Base-by-base conservation (phyloP, 2,888 invertebrate species). In the Oligia fasciuncula region DNA sequence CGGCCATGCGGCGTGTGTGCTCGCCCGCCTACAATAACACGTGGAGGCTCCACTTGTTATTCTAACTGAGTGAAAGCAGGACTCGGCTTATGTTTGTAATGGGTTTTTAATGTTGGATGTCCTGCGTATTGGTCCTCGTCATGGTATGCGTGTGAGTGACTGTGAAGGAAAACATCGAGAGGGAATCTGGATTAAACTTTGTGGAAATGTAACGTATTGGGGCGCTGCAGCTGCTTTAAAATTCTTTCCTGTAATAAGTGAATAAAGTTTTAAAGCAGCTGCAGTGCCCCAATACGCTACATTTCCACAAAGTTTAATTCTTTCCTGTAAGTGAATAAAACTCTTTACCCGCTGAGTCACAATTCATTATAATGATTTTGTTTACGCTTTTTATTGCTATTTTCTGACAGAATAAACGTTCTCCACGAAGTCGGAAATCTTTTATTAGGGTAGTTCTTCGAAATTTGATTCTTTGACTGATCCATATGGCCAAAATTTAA, bases 1-100 rank as follows among this genome's bases (percentile, higher is more conserved):
- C 81, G 60, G 11, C 29, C 6, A 23, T 46, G 49, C 3, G 49
- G 40, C 57, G 57, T 66, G 83, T 66, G 83, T 75, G 54, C 54
- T 6, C 29, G 65, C 40, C 73, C 86, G 74, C 75, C 75, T 74
- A 87, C 85, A 85, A 85, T 23, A 85, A 85, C 87, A 85, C 72
- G 68, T 17, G 76, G 76, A 43, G n/a, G 46, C 86, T 46, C 1
- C 77, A 66, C 71, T 74, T 85, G 87, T 85, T 85, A 68, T 85
- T 85, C 68, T 80, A 87, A 74, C 84, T 67, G 79, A 87, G 85
- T 85, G 87, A 80, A 72, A 76, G 85, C 85, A 68, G 65, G 62
- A 62, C n/a, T 57, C 46, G 29, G 73, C 43, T 75, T 73, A 49
- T 83, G 84, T 86, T 83, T 86, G 75, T 85, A 87, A 85, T 85